Conservation (phyloP, 2,888 invertebrate species). For the Ormia ochracea region DNA sequence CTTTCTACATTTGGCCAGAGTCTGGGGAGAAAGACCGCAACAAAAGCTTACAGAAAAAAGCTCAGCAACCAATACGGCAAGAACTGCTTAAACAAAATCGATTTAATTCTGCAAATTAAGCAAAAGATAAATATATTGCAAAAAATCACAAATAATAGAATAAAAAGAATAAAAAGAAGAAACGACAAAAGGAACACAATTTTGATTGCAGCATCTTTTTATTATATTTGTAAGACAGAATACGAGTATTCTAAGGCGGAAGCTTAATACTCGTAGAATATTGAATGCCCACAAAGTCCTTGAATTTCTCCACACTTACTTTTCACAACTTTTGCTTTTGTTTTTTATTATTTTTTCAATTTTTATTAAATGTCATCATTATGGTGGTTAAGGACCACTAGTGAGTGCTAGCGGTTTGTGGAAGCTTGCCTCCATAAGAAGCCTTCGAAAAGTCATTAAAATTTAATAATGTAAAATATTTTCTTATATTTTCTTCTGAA, state of each 20-base stretch:
- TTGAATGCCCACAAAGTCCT: constrained; percentile 2
- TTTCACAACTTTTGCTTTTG: constrained; percentile 4
- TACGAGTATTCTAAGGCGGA: constrained; percentile 20
- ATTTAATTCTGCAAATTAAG: constrained; percentile 51
- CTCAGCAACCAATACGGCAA: background rate
- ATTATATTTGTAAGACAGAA: constrained; percentile 26
- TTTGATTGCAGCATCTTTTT: background rate
- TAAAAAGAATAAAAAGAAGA: too few species aligned
- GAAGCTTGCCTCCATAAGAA: background rate
- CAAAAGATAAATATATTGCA: constrained; percentile 31
- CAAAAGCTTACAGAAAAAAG: background rate
- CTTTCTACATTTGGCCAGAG: background rate
- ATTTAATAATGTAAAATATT: background rate
- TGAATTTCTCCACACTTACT: constrained; percentile 30
- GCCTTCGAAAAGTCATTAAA: background rate
- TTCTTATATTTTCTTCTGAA: too few species aligned
- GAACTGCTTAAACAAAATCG: constrained; percentile 6
- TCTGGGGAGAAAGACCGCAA: background rate
- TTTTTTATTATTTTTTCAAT: background rate
- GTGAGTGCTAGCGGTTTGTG: background rate
- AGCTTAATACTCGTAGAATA: background rate
- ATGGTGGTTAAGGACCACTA: background rate
- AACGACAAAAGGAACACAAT: background rate
- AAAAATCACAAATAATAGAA: too few species aligned
- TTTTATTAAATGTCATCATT: constrained; percentile 39